Evolutionary conservation across 1,140 invertebrate species (phyloP), one percentile per base, ranked within the genome.

Genomic region (Bicyclus anynana): DNA sequence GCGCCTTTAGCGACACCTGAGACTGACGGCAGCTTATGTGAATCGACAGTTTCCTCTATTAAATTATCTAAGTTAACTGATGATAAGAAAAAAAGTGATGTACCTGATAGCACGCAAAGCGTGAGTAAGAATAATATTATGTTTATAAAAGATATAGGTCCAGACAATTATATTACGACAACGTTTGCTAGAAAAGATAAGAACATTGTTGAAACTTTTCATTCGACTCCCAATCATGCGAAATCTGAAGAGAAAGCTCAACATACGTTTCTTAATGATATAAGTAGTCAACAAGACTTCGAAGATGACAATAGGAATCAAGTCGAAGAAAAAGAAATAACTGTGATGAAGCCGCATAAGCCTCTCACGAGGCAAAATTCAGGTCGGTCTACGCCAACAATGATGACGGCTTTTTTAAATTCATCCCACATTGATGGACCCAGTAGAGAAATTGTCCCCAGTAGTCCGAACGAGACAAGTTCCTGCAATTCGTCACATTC

Each of bases 141-240:
- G 74, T 88, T 86, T 58, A 90, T 91, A 64, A 92, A 92, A 77
- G 91, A 92, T 67, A 92, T 93, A 62, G 92, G 91, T 18, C 90
- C 90, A 57, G 92, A 93, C 77, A 93, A 93, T 85, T 93, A 93
- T 72, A 92, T 93, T 52, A 92, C 91, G 13, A 93, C 92, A 42
- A 91, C 91, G 51, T 91, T 89, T 67, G 90, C 90, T 10, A 91
- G 91, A 62, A 91, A 89, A 78, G 89, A 87, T 33, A 87, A 83
- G 57, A 62, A 69, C 55, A 65, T 70, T 17, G 67, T 75, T 21
- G 84, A 85, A 48, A 74, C 71, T 20, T 73, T 74, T 35, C 82
- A 73, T 62, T 61, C 78, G 20, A 87, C 85, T 23, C 80, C 82
- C 53, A 89, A 85, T 62, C 82, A 86, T 63, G 65, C 83, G 20